Evolutionary conservation across 2,113 vertebrate species (phyloP).

Genomic region (Leptobrachium leishanense): DNA sequence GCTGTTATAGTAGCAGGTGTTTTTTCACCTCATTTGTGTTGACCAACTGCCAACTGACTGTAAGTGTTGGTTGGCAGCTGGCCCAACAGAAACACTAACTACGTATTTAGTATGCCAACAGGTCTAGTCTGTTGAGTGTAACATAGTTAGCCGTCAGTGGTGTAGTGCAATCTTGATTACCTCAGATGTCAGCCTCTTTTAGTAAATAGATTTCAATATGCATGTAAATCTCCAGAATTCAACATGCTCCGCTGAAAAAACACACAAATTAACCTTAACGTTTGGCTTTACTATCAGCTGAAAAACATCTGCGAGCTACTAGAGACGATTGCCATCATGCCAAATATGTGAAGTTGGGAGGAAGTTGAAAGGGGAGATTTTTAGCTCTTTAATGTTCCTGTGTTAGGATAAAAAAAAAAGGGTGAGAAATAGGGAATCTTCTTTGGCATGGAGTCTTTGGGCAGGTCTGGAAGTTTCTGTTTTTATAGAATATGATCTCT

Average conservation of each 20-base stretch:
- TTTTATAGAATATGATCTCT: constrained; percentile 70
- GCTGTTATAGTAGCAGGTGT: constrained; percentile 8
- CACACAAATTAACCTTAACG: constrained; percentile 61
- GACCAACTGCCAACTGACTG: constrained; percentile 18
- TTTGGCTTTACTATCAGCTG: constrained; percentile 71
- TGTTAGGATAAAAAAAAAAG: constrained; percentile 73
- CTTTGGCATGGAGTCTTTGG: constrained; percentile 60
- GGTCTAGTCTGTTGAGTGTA: constrained; percentile 29
- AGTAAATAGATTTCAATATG: constrained; percentile 30
- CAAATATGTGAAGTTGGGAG: constrained; percentile 65
- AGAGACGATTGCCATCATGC: constrained; percentile 55
- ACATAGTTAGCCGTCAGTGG: neutral
- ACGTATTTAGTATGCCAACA: constrained; percentile 29
- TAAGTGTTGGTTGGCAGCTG: neutral
- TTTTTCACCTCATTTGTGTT: constrained; percentile 7
- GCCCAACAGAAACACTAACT: neutral
- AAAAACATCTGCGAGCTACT: constrained; percentile 73
- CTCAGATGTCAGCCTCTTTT: constrained; percentile 27
- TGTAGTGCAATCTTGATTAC: constrained; percentile 31
- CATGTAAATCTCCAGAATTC: constrained; percentile 35
- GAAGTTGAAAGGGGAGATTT: constrained; percentile 72
- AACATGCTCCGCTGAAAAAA: constrained; percentile 51
- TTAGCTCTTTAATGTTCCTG: constrained; percentile 74
- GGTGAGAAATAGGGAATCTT: constrained; percentile 68
- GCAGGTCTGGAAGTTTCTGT: constrained; percentile 70